phyloP scores from a whole-genome alignment of 2,113 vertebrate genomes.

The Peromyscus polionotus region DNA sequence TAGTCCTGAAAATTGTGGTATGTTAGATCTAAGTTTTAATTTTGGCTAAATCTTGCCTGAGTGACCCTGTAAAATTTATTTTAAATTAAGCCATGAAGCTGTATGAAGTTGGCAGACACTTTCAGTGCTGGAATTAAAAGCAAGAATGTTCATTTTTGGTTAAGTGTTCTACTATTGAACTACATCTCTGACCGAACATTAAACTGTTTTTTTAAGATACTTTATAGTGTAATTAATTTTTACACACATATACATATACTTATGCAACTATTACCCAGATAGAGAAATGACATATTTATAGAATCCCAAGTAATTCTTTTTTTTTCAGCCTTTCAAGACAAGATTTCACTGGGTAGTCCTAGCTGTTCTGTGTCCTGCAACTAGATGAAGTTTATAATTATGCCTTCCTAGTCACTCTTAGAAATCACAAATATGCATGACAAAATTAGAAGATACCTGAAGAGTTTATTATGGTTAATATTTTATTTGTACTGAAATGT shows the following conservation, averaged over 20 bases:
- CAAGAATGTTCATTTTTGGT: neutral
- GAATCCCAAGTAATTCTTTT: too few species aligned
- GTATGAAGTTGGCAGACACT: neutral
- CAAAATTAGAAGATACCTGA: neutral
- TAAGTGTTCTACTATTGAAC: neutral
- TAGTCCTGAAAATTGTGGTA: neutral
- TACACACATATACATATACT: too few species aligned
- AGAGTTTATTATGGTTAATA: too few species aligned
- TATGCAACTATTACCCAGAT: too few species aligned
- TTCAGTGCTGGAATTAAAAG: neutral
- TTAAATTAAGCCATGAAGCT: neutral
- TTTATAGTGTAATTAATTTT: too few species aligned
- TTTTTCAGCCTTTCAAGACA: too few species aligned
- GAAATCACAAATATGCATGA: neutral
- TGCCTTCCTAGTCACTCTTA: neutral
- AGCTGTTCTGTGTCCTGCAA: too few species aligned
- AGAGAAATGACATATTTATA: too few species aligned
- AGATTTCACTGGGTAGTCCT: too few species aligned
- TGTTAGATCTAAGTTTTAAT: constrained; percentile 22
- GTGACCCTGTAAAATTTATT: neutral
- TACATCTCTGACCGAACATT: neutral
- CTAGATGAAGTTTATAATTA: neutral
- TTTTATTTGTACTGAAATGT: too few species aligned
- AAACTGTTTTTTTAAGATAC: neutral
- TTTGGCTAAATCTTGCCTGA: constrained; percentile 2